Evolutionary conservation across 2,888 invertebrate species (phyloP).

Genomic region (Gortyna flavago): DNA sequence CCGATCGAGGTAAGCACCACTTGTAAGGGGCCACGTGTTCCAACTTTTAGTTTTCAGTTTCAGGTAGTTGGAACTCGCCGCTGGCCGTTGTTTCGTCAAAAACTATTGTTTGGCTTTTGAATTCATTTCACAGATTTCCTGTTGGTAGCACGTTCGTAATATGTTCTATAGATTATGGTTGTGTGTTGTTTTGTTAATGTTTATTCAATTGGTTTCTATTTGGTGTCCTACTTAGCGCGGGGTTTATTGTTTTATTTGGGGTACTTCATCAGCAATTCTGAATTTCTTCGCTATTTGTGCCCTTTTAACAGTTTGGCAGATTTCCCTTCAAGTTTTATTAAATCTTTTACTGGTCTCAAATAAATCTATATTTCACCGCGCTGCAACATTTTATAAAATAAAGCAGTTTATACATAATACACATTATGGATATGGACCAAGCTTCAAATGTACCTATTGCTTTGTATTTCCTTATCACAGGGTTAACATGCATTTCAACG

Average conservation of each 20-base stretch:
- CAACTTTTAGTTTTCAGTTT: constrained; percentile 77
- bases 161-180: constrained; percentile 51
- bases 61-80: constrained; percentile 72
- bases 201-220: constrained; percentile 43
- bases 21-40: constrained; percentile 85
- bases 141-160: constrained; percentile 54
- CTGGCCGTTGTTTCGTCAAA: constrained; percentile 66
- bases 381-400: neutral
- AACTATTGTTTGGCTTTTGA: constrained; percentile 62
- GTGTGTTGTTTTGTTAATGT: constrained; percentile 57
- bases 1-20: constrained; percentile 87
- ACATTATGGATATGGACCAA: too few relatives aligned
- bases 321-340: neutral
- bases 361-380: neutral
- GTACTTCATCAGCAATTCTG: neutral
- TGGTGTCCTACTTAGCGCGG: constrained; percentile 24
- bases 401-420: neutral
- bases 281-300: neutral
- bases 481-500: neutral
- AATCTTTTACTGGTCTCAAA: neutral
- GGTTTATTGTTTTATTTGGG: constrained; percentile 10
- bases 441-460: neutral
- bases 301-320: neutral
- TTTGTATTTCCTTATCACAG: neutral
- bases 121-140: constrained; percentile 51